Base-by-base conservation (phyloP, 35 echinoderm and acorn worm genomes). In the Hemicentrotus pulcherrimus region DNA sequence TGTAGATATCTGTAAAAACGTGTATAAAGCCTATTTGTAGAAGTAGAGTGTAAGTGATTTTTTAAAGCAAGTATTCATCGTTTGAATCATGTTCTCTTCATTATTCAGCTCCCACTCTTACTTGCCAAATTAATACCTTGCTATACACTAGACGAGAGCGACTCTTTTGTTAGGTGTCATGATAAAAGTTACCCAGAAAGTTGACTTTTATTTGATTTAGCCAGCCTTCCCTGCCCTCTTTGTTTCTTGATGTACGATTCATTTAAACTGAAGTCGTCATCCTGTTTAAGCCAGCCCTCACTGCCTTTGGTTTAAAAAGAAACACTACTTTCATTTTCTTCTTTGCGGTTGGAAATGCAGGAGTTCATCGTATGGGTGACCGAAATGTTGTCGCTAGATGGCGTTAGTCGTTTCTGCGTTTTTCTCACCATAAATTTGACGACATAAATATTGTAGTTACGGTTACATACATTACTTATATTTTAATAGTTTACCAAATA, bases 71-170 rank as follows among this genome's bases (percentile, higher is more conserved):
- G 88, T 90, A 90, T 90, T 90, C 88, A 90, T 87, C 19, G 32
- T 41, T 32, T 33, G 88, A 15, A 90, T 47, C 32, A 47, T 78
- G 22, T 78, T 78, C 65, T 90, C 46, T 10, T 90, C 14, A 16
- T 90, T 90, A 90, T 90, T 90, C 88, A 90, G 88, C 88, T 90
- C 46, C 88, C 88, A 41, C 32, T 90, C 88, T 90, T 90, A 90
- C 88, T 90, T 90, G 88, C 88, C 88, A 90, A 90, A 90, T 47
- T 90, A 16, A 30, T 16, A 90, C 88, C 32, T 47, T 18, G 32
- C 32, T 90, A 41, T 90, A 41, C 11, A 90, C 32, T 90, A 18
- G 24, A 90, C 32, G 46, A 90, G 19, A 41, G 46, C 18, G 9
- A 41, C 31, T 47, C 31, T 18, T 31, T 13, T 35, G 32, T 33